Percentiles rank a stretch among this genome's conserved stretches.
Evolutionary conservation across 2,888 invertebrate genomes (phyloP).

Genomic region (Drosophila peninsularis): DNA sequence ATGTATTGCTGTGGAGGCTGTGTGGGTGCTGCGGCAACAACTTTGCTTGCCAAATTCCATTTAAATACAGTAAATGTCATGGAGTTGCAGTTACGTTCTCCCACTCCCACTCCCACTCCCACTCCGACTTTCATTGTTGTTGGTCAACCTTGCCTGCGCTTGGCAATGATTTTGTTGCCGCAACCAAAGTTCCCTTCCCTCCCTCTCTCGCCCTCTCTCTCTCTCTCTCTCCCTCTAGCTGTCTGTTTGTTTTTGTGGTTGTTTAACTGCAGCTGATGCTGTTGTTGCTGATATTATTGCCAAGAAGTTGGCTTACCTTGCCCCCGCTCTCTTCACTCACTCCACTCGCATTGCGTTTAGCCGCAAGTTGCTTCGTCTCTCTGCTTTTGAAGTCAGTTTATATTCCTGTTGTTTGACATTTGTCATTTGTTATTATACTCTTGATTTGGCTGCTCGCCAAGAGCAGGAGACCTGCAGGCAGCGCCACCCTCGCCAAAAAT

Average conservation of each 20-base stretch:
- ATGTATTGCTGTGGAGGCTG: slow-evolving; percentile 7
- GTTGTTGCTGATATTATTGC: slow-evolving; percentile 45
- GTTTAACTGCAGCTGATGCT: slow-evolving; percentile 29
- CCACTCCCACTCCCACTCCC: background rate
- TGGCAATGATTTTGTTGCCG: slow-evolving; percentile 57
- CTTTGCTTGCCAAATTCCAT: slow-evolving; percentile 74
- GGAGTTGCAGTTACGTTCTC: slow-evolving; percentile 30
- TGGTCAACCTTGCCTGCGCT: slow-evolving; percentile 62
- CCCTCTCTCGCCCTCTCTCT: background rate
- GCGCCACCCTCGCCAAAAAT: too few relatives aligned
- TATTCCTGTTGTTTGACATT: slow-evolving; percentile 45
- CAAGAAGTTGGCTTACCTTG: slow-evolving; percentile 55
- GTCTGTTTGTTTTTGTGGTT: slow-evolving; percentile 53
- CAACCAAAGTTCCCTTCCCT: background rate
- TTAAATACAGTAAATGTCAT: slow-evolving; percentile 68
- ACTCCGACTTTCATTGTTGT: slow-evolving; percentile 28
- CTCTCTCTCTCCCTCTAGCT: slow-evolving; percentile 3
- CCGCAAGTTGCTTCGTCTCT: slow-evolving; percentile 50
- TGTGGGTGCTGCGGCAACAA: slow-evolving; percentile 49
- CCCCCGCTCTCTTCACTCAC: background rate
- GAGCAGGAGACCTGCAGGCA: too few relatives aligned
- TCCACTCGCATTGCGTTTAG: slow-evolving; percentile 42
- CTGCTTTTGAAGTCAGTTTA: slow-evolving; percentile 34
- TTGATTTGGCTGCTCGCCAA: slow-evolving; percentile 26
- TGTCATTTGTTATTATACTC: slow-evolving; percentile 60